These are phyloP conservation scores for Cecidostiba fungosa DNA, from an alignment of 2,888 invertebrate species.

Conservation along the genomic window DNA sequence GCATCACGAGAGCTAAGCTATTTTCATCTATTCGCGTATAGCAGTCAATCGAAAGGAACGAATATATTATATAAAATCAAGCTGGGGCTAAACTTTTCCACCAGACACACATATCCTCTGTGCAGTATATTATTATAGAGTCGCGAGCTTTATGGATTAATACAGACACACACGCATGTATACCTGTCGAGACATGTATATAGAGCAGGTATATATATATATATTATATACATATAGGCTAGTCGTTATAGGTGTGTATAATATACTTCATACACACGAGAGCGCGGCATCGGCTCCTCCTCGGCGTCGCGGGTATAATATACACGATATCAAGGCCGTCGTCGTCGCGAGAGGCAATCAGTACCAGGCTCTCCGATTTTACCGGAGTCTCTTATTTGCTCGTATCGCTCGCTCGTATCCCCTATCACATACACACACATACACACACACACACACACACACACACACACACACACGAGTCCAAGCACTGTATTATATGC, in stretches of 20 bases:
- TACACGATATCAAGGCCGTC: not conserved
- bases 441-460: not conserved
- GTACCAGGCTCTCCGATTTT: conserved; percentile 10
- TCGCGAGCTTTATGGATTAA: not conserved
- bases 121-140: not conserved
- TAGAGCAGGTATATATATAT: not conserved
- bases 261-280: not conserved
- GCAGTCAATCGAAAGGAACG: not conserved
- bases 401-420: not conserved
- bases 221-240: not conserved
- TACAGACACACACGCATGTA: not conserved
- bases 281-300: conserved; percentile 2
- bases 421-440: not conserved
- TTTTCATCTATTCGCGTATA: conserved; percentile 11
- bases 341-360: not conserved
- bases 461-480: not conserved
- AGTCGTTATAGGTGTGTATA: not conserved
- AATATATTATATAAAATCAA: not conserved
- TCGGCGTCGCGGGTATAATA: not conserved
- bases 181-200: not conserved
- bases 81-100: not conserved
- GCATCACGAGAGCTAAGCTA: not conserved
- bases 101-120: not conserved
- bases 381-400: conserved; percentile 2
- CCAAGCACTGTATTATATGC: not conserved